Evolutionary conservation across 2,888 invertebrate species (phyloP), one percentile per base, ranked within the genome.

Genomic region (Pasiphila rectangulata): DNA sequence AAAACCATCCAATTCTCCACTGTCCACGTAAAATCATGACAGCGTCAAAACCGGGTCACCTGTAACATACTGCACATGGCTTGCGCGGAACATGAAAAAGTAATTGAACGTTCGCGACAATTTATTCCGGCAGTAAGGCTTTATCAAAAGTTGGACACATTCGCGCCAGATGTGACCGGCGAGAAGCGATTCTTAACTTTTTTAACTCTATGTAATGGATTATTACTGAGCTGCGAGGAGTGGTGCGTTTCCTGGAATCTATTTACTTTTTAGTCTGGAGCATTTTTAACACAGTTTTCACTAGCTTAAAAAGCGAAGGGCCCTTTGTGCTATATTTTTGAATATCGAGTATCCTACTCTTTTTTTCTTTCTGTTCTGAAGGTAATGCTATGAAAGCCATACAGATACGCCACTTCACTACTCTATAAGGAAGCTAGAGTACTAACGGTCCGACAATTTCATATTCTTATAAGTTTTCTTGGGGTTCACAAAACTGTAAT

Each of bases 111-210:
- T 37, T 50, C 51, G 43, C 62, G 61, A 62, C 72, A 70, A 73
- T 73, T 70, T 68, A 69, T 74, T 62, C 72, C 59, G 54, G 62
- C 56, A 57, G 55, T 61, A 72, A 63, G 70, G 74, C 78, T 77
- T 70, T 77, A 77, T 78, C 76, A 77, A 76, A 75, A 77, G 73
- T 78, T 75, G 69, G 72, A 71, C 70, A 70, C 78, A 78, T 78
- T 78, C 72, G 61, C 63, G 57, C 64, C 78, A 78, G 71, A 71
- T 77, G 78, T 58, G 75, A 61, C 69, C 72, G 53, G 54, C 51
- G 57, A 58, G 61, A 63, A 52, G 63, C 69, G 64, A 61, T 63
- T 66, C 63, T 54, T 56, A 68, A 64, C 64, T 51, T 63, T 74
- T 75, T 73, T 67, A 70, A 67, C 69, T 72, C 64, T 61, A 59